Base-by-base conservation (phyloP, 2,113 vertebrate genomes). In the Mandrillus leucophaeus region DNA sequence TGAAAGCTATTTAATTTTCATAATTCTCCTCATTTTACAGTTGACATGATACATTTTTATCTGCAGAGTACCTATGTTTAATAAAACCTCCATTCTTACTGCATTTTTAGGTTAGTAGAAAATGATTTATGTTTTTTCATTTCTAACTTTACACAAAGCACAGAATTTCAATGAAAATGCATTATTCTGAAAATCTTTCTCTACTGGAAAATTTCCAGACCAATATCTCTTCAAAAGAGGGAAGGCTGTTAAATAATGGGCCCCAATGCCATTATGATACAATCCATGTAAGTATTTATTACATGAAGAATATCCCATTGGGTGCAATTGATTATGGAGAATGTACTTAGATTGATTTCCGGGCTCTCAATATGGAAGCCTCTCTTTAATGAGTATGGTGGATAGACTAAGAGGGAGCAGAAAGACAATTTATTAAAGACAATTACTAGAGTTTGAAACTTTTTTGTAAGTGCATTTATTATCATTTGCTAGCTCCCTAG, bases 381-480 rank as follows among this genome's bases (percentile, higher is more conserved):
- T 78, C 3, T n/a, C 57, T 97, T 38, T 82, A 97, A 73, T 25
- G 16, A 95, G 11, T 84, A 18, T 64, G 7, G 40, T 55, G 30
- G 64, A 18, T 86, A 72, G 43, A 57, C 64, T 40, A 18, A 30
- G 32, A 88, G 30, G n/a, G 84, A 92, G 40, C n/a, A 68, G 43
- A 97, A 98, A n/a, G 35, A 80, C 13, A 48, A n/a, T 97, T 88
- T 97, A 87, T 97, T 98, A 95, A 91, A 97, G 48, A 20, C 55
- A 73, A 87, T 97, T 88, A 76, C 40, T 57, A 90, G 72, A 93
- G 20, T 88, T 97, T 84, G 81, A 43, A 94, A 94, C 23, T 90
- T 93, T 89, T 97, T 5, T 3, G 52, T 96, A n/a, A 68, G 64
- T 81, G 8, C 4, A 79, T 95, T 97, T 96, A 70, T 91, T 90